Evolutionary conservation across 37 sponge, comb jelly and placozoan genomes (phyloP).

Genomic region (Sycon ciliatum): DNA sequence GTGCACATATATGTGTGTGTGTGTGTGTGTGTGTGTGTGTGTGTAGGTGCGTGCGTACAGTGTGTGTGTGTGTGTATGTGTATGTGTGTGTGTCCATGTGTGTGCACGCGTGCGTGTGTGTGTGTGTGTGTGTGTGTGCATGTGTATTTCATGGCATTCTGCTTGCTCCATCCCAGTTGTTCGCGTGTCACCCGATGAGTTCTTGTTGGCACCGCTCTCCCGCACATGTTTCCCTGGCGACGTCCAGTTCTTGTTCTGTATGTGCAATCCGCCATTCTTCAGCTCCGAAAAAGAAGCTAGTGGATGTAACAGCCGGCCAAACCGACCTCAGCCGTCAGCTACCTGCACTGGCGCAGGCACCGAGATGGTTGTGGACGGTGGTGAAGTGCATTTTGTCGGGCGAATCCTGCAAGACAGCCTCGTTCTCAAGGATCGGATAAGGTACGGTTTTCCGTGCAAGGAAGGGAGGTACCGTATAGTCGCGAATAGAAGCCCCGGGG

Average conservation of each 20-base stretch:
- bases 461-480: background rate
- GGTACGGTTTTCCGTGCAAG: constrained; percentile 23
- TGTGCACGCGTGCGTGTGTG: too few relatives aligned
- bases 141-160: too few relatives aligned
- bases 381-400: constrained; percentile 82
- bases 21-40: too few relatives aligned
- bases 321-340: background rate
- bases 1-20: background rate
- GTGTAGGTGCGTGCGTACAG: too few relatives aligned
- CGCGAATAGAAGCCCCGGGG: too few relatives aligned
- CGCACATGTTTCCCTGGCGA: constrained; percentile 2
- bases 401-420: constrained; percentile 74
- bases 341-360: background rate
- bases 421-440: constrained; percentile 38
- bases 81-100: too few relatives aligned
- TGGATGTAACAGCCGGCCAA: background rate
- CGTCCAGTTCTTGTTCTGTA: constrained; percentile 64
- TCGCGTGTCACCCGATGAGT: too few relatives aligned
- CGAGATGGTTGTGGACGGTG: constrained; percentile 73
- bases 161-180: too few relatives aligned
- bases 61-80: too few relatives aligned
- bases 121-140: too few relatives aligned
- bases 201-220: too few relatives aligned
- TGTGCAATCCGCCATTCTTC: constrained; percentile 99
- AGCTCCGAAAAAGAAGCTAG: constrained; percentile 18